Evolutionary conservation across 2,888 invertebrate species (phyloP).

Genomic region (Cosmia trapezina): DNA sequence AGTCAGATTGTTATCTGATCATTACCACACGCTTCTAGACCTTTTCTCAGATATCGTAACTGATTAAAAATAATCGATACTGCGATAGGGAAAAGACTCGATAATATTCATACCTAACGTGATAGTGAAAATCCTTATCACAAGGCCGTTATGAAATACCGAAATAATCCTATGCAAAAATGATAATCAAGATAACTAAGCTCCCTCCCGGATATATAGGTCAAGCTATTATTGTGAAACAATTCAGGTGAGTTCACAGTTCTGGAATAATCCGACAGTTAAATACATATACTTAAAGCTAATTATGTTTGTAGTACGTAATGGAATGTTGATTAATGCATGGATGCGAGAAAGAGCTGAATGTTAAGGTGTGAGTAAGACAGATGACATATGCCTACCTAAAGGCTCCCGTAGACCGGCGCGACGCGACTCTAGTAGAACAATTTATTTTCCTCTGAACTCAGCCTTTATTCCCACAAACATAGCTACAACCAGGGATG

Average conservation of each 20-base stretch:
- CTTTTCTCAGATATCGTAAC: constrained; percentile 15
- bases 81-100: constrained; percentile 13
- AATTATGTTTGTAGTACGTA: not conserved
- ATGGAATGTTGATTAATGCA: too few species aligned
- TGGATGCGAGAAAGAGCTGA: too few species aligned
- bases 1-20: too few species aligned
- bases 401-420: too few species aligned
- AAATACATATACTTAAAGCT: not conserved
- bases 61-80: constrained; percentile 32
- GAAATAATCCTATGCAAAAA: constrained; percentile 5
- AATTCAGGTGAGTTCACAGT: not conserved
- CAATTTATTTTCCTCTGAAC: too few species aligned
- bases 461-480: too few species aligned
- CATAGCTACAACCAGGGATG: too few species aligned
- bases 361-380: too few species aligned
- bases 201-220: constrained; percentile 16
- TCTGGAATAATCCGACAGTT: constrained; percentile 1
- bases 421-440: too few species aligned
- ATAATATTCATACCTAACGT: constrained; percentile 19
- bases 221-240: not conserved
- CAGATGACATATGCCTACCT: too few species aligned
- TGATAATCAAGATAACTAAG: not conserved
- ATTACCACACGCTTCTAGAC: constrained; percentile 12
- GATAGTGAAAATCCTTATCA: constrained; percentile 38
- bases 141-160: constrained; percentile 20